These are phyloP conservation scores for Caenorhabditis virilis DNA, from an alignment of 2,888 invertebrate species.

Conservation along the genomic window DNA sequence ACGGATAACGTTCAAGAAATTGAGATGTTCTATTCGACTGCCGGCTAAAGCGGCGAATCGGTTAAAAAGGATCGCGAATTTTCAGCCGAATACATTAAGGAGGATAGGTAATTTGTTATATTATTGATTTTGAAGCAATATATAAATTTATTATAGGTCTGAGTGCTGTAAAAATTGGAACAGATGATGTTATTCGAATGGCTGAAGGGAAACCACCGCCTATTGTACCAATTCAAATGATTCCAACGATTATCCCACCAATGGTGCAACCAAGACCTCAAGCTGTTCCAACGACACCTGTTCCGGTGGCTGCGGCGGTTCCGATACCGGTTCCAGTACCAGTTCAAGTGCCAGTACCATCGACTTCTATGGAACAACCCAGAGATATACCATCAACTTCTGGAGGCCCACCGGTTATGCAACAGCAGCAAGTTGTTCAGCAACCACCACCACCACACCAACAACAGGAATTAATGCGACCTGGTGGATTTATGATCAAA, in stretches of 20 bases:
- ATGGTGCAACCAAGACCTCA: neutral
- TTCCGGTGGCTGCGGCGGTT: neutral
- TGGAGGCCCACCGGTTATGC: slow-evolving; percentile 6
- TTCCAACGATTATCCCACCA: slow-evolving; percentile 5
- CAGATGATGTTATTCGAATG: slow-evolving; percentile 17
- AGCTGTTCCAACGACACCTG: neutral
- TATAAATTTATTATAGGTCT: neutral
- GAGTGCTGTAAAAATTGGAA: slow-evolving; percentile 9
- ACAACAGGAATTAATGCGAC: no score
- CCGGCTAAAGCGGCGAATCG: slow-evolving; percentile 41
- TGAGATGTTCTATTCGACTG: slow-evolving; percentile 35
- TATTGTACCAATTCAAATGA: slow-evolving; percentile 5
- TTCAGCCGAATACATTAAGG: slow-evolving; percentile 46
- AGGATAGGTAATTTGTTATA: slow-evolving; percentile 25
- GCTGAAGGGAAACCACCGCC: slow-evolving; percentile 14
- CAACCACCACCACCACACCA: neutral
- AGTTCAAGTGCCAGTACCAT: slow-evolving; percentile 8
- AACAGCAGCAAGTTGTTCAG: slow-evolving; percentile 7
- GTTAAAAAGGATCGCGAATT: slow-evolving; percentile 47
- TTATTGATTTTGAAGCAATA: neutral
- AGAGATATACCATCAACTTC: slow-evolving; percentile 17
- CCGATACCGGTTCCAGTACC: slow-evolving; percentile 13
- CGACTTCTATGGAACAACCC: slow-evolving; percentile 5
- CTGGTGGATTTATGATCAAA: no score
- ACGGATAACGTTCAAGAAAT: slow-evolving; percentile 9